Evolutionary conservation across 2,797 vertebrate species (phyloP).

Genomic region (Thaleichthys pacificus): DNA sequence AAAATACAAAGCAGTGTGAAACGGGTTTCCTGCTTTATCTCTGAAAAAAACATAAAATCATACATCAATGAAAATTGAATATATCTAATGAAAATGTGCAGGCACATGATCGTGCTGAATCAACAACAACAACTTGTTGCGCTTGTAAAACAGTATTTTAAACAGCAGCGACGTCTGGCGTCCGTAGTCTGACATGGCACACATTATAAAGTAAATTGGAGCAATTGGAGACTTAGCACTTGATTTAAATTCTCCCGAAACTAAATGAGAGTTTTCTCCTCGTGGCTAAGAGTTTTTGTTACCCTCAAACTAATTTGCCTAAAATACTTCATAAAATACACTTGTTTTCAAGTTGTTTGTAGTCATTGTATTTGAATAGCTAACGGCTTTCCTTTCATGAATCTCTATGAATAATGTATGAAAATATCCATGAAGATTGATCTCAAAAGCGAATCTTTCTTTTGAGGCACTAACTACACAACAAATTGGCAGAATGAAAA

Average conservation of each 20-base stretch:
- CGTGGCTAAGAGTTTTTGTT: too few species aligned
- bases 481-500: constrained; percentile 23
- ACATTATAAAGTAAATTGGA: too few species aligned
- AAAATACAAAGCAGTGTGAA: neutral
- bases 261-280: too few species aligned
- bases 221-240: too few species aligned
- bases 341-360: constrained; percentile 27
- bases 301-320: neutral
- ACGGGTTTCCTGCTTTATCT: too few species aligned
- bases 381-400: too few species aligned
- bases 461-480: constrained; percentile 19
- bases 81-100: neutral
- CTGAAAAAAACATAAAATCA: too few species aligned
- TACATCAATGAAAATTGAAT: neutral
- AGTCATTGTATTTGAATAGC: neutral
- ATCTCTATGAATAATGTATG: too few species aligned
- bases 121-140: constrained; percentile 43
- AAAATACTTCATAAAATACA: neutral
- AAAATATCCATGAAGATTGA: too few species aligned
- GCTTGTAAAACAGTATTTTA: constrained; percentile 6
- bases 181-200: neutral
- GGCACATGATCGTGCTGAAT: neutral
- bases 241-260: too few species aligned
- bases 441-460: too few species aligned
- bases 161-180: constrained; percentile 52